A percentile compares a stretch with the other conserved stretches of the same genome.
Evolutionary conservation across 2,888 invertebrate species (phyloP).

Genomic region (Gasteruption jaculator): DNA sequence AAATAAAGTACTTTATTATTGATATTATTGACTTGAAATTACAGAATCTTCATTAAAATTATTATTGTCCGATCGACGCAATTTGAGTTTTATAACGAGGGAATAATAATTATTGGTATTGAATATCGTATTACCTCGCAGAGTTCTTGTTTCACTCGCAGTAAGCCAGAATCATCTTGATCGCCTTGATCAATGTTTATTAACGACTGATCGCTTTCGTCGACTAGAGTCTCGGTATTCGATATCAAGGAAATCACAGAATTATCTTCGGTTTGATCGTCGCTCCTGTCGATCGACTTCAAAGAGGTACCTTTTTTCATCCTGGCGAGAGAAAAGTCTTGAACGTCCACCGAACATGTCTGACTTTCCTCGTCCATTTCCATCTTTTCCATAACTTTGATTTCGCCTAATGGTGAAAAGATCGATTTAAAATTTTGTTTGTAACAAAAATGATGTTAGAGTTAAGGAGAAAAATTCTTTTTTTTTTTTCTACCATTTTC

Average conservation of each 20-base stretch:
- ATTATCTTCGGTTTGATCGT: conserved; percentile 25
- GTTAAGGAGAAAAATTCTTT: conserved; percentile 8
- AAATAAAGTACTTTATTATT: too few relatives aligned
- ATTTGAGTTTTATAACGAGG: too few relatives aligned
- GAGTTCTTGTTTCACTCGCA: conserved; percentile 40
- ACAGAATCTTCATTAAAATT: too few relatives aligned
- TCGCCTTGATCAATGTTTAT: conserved; percentile 35
- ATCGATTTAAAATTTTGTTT: conserved; percentile 5
- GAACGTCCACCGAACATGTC: conserved; percentile 22
- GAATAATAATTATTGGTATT: too few relatives aligned
- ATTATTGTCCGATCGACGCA: too few relatives aligned
- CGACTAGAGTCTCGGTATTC: conserved; percentile 30
- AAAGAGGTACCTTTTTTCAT: conserved; percentile 18
- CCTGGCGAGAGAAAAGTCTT: too few relatives aligned
- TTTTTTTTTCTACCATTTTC: conserved; percentile 36
- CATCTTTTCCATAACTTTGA: conserved; percentile 37
- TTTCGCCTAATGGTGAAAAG: conserved; percentile 36
- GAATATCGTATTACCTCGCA: conserved; percentile 39
- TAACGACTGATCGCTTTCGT: conserved; percentile 26
- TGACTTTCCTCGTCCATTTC: conserved; percentile 23
- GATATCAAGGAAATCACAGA: conserved; percentile 33
- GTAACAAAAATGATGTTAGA: conserved; percentile 6
- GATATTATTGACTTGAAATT: too few relatives aligned
- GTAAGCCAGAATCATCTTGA: conserved; percentile 30
- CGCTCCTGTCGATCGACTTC: conserved; percentile 20